Evolutionary conservation across 2,888 invertebrate species (phyloP).

Genomic region (Caradrina kadenii): DNA sequence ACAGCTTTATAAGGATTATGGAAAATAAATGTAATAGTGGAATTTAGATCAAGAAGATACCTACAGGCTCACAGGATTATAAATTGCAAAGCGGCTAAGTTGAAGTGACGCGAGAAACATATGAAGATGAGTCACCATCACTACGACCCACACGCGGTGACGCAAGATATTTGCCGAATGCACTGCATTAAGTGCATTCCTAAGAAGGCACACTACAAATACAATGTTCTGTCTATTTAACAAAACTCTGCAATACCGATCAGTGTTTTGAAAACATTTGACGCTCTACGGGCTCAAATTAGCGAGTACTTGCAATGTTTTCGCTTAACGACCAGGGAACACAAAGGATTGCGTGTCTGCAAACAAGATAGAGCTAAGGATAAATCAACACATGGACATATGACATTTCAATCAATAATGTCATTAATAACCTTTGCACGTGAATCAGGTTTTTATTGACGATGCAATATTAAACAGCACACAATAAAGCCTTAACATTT

Average conservation of each 20-base stretch:
- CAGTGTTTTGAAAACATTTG: conserved; percentile 42
- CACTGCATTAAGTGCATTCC: conserved; percentile 54
- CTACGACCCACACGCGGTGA: conserved; percentile 46
- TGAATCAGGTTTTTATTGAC: background rate
- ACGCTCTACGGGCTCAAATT: conserved; percentile 19
- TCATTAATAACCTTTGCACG: background rate
- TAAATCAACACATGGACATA: background rate
- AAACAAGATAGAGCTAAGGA: background rate
- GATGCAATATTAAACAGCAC: background rate
- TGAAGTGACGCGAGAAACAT: conserved; percentile 20
- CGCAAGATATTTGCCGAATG: conserved; percentile 51
- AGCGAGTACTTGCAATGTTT: conserved; percentile 10
- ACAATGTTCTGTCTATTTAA: conserved; percentile 24
- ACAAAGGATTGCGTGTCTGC: conserved; percentile 6
- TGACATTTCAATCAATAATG: conserved; percentile 1
- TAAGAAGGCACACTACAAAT: conserved; percentile 30
- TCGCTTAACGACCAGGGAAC: conserved; percentile 7
- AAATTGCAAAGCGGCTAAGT: conserved; percentile 7
- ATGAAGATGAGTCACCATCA: conserved; percentile 53
- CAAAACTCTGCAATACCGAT: conserved; percentile 24
- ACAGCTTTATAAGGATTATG: background rate
- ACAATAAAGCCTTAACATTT: background rate
- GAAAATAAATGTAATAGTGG: background rate
- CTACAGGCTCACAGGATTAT: background rate
- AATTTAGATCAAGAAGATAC: background rate